These are phyloP conservation scores for Donacobius atricapilla DNA, from an alignment of 2,113 vertebrate genomes.

Conservation along the genomic window DNA sequence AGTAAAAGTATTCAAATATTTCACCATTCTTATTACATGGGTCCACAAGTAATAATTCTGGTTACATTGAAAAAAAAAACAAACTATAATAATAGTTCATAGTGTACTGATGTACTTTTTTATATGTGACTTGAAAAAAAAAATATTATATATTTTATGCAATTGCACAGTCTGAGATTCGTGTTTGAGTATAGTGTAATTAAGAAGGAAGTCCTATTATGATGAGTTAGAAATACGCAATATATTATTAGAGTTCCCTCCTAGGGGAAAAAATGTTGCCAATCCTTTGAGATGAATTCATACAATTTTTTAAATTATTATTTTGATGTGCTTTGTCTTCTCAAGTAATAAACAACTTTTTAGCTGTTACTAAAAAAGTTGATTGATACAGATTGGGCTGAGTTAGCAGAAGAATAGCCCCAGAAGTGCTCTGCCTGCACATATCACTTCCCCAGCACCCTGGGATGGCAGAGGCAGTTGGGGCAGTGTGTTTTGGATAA, in stretches of 20 bases:
- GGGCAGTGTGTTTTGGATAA: slow-evolving; percentile 50
- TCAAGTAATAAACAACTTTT: background rate
- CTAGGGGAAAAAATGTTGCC: background rate
- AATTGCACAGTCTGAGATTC: background rate
- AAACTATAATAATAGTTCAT: background rate
- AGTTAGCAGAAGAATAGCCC: background rate
- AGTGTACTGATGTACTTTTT: background rate
- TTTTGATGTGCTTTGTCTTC: background rate
- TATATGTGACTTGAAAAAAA: background rate
- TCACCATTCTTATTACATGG: background rate
- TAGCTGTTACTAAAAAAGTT: background rate
- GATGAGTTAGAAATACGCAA: background rate
- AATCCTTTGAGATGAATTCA: background rate
- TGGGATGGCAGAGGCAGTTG: background rate
- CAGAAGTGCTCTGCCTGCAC: background rate
- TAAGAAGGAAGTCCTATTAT: background rate
- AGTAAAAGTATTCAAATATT: background rate
- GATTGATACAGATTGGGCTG: background rate
- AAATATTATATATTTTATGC: background rate
- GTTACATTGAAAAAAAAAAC: background rate
- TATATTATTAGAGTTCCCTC: background rate
- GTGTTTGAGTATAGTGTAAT: accelerated
- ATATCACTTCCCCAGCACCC: background rate
- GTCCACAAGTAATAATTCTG: background rate
- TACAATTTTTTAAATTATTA: background rate